Percentiles rank a stretch among this genome's conserved stretches.
Evolutionary conservation across 2,888 invertebrate genomes (phyloP).

Genomic region (Amphimallon solstitiale): DNA sequence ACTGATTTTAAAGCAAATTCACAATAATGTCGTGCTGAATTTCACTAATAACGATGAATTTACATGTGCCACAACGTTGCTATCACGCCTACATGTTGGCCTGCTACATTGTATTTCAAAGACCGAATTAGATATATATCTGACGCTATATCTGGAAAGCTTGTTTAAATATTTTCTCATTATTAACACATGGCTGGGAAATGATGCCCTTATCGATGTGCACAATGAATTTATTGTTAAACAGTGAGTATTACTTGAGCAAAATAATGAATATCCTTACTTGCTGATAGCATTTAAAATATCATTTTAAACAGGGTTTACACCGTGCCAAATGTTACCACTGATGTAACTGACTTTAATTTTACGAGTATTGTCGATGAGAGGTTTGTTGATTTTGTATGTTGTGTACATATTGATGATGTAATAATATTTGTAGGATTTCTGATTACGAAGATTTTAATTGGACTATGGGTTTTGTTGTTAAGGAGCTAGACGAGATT

Average conservation of each 20-base stretch:
- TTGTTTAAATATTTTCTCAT: conserved; percentile 57
- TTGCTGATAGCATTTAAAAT: no score
- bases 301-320: not conserved
- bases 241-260: conserved; percentile 46
- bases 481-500: conserved; percentile 46
- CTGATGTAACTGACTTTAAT: conserved; percentile 7
- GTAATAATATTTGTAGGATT: not conserved
- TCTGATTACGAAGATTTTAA: not conserved
- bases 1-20: conserved; percentile 50
- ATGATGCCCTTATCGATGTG: conserved; percentile 53
- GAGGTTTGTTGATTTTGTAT: conserved; percentile 6
- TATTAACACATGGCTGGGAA: conserved; percentile 58
- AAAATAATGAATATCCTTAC: not conserved
- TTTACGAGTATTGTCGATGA: conserved; percentile 4
- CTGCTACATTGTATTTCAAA: conserved; percentile 51
- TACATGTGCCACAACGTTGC: conserved; percentile 51
- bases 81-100: conserved; percentile 53
- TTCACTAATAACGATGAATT: conserved; percentile 46
- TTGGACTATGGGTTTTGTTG: conserved; percentile 37
- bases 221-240: conserved; percentile 57
- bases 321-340: not conserved
- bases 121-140: conserved; percentile 57
- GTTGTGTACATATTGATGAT: not conserved
- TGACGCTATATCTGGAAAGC: conserved; percentile 57
- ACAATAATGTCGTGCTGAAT: conserved; percentile 51